Evolutionary conservation across 2,797 vertebrate species (phyloP).

Genomic region (Poecilia gillii): DNA sequence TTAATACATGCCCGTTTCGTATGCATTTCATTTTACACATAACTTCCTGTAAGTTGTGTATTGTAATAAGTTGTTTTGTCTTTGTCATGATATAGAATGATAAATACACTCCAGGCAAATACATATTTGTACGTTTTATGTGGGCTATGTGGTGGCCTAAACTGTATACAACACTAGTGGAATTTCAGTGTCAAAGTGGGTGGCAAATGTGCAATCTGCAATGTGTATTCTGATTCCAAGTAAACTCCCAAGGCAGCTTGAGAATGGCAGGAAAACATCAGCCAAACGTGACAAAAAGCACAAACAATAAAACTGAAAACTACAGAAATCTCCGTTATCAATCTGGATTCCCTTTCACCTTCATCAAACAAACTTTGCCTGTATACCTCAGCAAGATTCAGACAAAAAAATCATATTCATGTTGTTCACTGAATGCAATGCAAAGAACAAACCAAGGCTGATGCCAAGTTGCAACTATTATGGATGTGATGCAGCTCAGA

Average conservation of each 20-base stretch:
- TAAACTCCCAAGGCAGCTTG: slow-evolving; percentile 45
- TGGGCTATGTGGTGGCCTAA: slow-evolving; percentile 43
- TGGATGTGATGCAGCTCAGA: slow-evolving; percentile 11
- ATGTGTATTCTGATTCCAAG: slow-evolving; percentile 41
- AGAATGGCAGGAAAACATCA: slow-evolving; percentile 48
- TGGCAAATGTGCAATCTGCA: slow-evolving; percentile 61
- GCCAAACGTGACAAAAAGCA: slow-evolving; percentile 38
- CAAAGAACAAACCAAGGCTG: slow-evolving; percentile 1
- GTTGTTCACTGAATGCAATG: neutral
- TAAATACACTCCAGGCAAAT: slow-evolving; percentile 35
- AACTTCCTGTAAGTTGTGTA: slow-evolving; percentile 1
- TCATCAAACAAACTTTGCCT: slow-evolving; percentile 19
- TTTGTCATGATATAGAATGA: slow-evolving; percentile 20
- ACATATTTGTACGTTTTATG: slow-evolving; percentile 37
- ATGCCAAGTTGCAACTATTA: neutral
- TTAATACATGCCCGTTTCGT: slow-evolving; percentile 9
- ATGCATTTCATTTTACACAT: neutral
- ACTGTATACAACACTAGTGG: slow-evolving; percentile 41
- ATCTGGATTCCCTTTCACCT: slow-evolving; percentile 19
- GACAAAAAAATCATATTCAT: slow-evolving; percentile 18
- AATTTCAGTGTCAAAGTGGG: slow-evolving; percentile 61
- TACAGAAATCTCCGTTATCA: slow-evolving; percentile 18
- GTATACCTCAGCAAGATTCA: slow-evolving; percentile 6
- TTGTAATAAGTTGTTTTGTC: slow-evolving; percentile 16
- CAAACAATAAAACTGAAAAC: slow-evolving; percentile 33